Evolutionary conservation across 2,888 invertebrate genomes (phyloP).

Genomic region (Pachymerium ferrugineum): DNA sequence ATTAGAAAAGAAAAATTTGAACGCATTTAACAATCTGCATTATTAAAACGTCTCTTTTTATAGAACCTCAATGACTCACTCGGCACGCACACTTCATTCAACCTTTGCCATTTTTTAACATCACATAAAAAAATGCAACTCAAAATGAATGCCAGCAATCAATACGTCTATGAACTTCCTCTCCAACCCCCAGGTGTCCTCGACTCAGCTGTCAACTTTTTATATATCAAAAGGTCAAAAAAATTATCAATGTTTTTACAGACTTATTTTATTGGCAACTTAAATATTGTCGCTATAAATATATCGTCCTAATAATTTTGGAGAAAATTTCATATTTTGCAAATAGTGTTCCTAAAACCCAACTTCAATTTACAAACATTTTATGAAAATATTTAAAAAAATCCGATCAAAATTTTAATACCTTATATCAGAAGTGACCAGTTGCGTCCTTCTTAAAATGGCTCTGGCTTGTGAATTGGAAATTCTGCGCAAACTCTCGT

Average conservation of each 20-base stretch:
- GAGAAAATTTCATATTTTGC: too few species aligned
- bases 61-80: not conserved
- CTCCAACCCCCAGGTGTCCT: too few species aligned
- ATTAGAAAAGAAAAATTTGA: too few species aligned
- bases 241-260: too few species aligned
- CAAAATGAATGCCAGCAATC: not conserved
- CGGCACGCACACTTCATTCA: not conserved
- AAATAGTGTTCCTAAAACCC: too few species aligned
- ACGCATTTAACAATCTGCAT: not conserved
- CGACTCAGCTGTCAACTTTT: too few species aligned
- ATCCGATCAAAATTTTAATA: conserved; percentile 41
- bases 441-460: conserved; percentile 55
- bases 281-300: too few species aligned
- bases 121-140: not conserved
- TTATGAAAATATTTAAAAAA: not conserved
- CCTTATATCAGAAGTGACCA: conserved; percentile 56
- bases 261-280: too few species aligned
- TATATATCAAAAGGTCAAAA: too few species aligned
- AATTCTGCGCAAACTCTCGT: conserved; percentile 55
- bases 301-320: not conserved
- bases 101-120: conserved; percentile 2
- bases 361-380: not conserved
- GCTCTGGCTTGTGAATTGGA: conserved; percentile 57
- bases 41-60: not conserved
- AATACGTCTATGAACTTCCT: too few species aligned